Evolutionary conservation across 2,113 vertebrate genomes (phyloP).

Genomic region (Cavia porcellus): DNA sequence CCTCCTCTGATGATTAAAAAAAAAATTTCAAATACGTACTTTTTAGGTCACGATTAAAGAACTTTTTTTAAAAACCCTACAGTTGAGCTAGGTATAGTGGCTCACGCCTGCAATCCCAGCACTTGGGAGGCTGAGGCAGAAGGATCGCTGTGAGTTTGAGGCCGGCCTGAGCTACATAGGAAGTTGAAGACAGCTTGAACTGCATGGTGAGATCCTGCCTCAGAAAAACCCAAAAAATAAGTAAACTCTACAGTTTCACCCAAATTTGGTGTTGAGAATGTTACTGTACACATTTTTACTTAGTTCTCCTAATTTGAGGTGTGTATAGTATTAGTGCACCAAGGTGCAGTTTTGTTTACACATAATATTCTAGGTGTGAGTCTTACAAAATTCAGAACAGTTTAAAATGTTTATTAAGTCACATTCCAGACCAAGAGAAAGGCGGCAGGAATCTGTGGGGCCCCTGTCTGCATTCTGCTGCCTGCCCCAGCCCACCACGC

Average conservation of each 20-base stretch:
- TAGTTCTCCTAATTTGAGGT: constrained; percentile 48
- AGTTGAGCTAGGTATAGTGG: not conserved
- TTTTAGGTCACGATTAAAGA: constrained; percentile 58
- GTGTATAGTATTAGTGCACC: constrained; percentile 40
- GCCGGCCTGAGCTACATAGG: not conserved
- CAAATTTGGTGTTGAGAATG: constrained; percentile 37
- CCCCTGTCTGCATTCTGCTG: not conserved
- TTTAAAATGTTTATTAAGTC: constrained; percentile 28
- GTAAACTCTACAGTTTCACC: not conserved
- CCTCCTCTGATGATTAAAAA: constrained; percentile 44
- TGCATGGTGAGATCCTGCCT: not conserved
- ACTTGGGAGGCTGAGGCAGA: not conserved
- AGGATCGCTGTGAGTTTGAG: not conserved
- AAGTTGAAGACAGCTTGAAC: not conserved
- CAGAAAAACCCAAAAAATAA: not conserved
- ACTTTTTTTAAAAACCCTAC: constrained; percentile 18
- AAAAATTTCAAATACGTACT: constrained; percentile 45
- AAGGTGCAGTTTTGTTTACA: not conserved
- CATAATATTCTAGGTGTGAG: constrained; percentile 57
- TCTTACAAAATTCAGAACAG: constrained; percentile 43
- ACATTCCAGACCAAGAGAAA: constrained; percentile 69
- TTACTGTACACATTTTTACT: constrained; percentile 53
- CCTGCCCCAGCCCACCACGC: not conserved
- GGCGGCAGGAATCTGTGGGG: not conserved
- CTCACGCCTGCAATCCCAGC: not conserved